Evolutionary conservation across 2,113 vertebrate species (phyloP), one percentile per base, ranked within the genome.

Genomic region (Stigmatopora argus): DNA sequence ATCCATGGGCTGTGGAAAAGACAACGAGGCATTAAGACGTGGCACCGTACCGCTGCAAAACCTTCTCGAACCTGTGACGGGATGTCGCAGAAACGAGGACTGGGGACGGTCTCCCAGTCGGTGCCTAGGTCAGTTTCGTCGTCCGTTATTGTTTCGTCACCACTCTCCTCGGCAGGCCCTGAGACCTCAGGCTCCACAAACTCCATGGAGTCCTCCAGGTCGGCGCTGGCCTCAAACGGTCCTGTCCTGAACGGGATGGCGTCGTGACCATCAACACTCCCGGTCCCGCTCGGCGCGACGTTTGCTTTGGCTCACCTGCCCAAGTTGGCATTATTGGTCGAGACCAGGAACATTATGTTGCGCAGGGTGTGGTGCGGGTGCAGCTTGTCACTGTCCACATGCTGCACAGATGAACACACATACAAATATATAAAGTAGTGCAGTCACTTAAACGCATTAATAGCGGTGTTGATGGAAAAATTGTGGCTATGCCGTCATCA

Each of bases 51-150:
- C 38, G 7, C 7, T 7, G 38, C 38, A 7, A 41, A 41, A 41
- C 38, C 23, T 35, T 11, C 51, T 5, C 11, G 3, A 74, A 87
- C 87, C 85, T 89, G 97, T 0, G 97, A 98, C 5, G 96, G 97
- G 83, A 99, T 98, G n/a, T 99, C 97, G 15, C 95, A 98, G 83
- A 99, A 98, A 2, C 95, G 90, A 0, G 96, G 96, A 73, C 96
- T 98, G 0, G 97, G 97, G 70, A 98, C 91, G 1, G 97, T 98
- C 92, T 99, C 97, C 96, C 96, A 98, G 90, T 99, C 96, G 0
- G 93, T 97, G 60, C 97, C 97, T 44, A 98, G 89, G 89, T 98
- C 95, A 0, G 97, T 99, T 84, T 99, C 97, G 59, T 99, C 95
- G 0, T 99, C 97, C 0, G 93, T 95, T 64, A 96, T 70, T 0